These are phyloP conservation scores for Antheraea pernyi DNA, from an alignment of 1,140 invertebrate genomes.

Conservation along the genomic window DNA sequence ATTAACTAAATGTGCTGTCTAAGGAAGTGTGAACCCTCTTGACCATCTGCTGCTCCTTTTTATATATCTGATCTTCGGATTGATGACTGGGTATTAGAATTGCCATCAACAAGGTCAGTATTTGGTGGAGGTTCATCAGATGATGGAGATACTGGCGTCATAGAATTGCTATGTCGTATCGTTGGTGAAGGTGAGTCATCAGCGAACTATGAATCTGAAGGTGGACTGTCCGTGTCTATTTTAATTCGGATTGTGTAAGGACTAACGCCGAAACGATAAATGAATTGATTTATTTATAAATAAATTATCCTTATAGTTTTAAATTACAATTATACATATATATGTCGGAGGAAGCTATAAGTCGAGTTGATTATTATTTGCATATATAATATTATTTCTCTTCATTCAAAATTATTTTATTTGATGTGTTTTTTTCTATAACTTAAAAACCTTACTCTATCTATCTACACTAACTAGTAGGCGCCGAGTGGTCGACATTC, in stretches of 20 bases:
- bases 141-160: conserved; percentile 41
- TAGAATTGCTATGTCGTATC: conserved; percentile 25
- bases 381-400: no score
- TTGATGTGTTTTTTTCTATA: no score
- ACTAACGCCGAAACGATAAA: conserved; percentile 46
- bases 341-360: no score
- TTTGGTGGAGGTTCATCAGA: conserved; percentile 49
- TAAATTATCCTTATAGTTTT: not conserved
- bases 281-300: conserved; percentile 7
- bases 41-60: conserved; percentile 64
- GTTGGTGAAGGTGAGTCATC: conserved; percentile 43
- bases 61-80: conserved; percentile 43
- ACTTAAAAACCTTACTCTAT: no score
- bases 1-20: conserved; percentile 37
- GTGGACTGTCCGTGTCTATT: conserved; percentile 41
- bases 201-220: conserved; percentile 40
- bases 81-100: conserved; percentile 31
- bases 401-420: no score
- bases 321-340: no score
- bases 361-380: no score
- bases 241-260: conserved; percentile 35
- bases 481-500: no score
- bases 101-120: conserved; percentile 40
- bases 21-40: conserved; percentile 68
- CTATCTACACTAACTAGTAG: no score